phyloP scores from a whole-genome alignment of 1,140 invertebrate genomes.

The Bombus impatiens region DNA sequence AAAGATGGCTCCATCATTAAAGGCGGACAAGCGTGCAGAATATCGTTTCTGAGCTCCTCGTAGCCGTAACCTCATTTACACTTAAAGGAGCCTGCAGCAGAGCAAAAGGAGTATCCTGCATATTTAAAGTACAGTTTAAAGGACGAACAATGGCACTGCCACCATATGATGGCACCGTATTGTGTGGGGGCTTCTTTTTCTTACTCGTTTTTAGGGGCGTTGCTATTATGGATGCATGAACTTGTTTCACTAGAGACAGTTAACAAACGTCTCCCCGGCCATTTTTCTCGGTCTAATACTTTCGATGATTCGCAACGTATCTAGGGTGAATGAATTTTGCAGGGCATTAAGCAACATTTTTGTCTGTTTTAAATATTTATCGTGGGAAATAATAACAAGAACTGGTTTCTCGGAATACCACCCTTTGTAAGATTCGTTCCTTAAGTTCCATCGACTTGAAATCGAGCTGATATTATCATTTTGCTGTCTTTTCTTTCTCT shows the following conservation, averaged over 20 bases:
- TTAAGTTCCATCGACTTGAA: background rate
- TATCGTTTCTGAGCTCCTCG: slow-evolving; percentile 2
- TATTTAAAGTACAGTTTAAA: slow-evolving; percentile 36
- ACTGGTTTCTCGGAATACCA: background rate
- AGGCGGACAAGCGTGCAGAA: background rate
- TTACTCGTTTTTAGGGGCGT: slow-evolving; percentile 31
- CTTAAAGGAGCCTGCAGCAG: slow-evolving; percentile 36
- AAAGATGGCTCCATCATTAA: background rate
- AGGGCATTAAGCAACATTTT: background rate
- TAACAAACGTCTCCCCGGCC: background rate
- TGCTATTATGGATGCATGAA: slow-evolving; percentile 32
- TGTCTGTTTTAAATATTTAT: background rate
- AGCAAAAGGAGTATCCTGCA: slow-evolving; percentile 35
- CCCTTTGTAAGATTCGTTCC: background rate
- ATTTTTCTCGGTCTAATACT: slow-evolving; percentile 5
- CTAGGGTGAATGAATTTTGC: background rate
- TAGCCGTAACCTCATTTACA: slow-evolving; percentile 25
- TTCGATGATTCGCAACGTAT: background rate
- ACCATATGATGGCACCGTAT: slow-evolving; percentile 31
- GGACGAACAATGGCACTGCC: slow-evolving; percentile 38
- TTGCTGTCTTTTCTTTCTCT: background rate
- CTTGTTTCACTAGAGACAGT: slow-evolving; percentile 23
- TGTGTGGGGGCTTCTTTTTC: slow-evolving; percentile 17
- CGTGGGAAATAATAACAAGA: background rate
- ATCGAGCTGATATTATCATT: background rate